Conservation (phyloP, 2,797 vertebrate species). For the Peromyscus attwateri region DNA sequence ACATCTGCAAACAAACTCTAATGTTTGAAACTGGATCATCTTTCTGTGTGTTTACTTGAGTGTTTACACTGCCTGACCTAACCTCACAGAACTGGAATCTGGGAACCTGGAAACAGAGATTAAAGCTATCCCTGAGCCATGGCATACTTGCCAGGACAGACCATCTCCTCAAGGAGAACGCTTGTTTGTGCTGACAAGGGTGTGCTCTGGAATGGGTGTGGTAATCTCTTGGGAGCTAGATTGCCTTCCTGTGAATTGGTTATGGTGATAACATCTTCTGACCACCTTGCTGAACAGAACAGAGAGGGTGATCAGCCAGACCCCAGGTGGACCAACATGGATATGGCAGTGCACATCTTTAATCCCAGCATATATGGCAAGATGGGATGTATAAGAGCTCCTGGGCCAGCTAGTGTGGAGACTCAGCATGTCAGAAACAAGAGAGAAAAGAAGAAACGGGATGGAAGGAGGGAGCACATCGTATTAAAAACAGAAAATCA, state of each 20-base stretch:
- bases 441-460: neutral
- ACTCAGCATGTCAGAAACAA: neutral
- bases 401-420: neutral
- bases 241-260: neutral
- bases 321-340: neutral
- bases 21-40: neutral
- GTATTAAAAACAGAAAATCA: neutral
- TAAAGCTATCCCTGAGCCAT: neutral
- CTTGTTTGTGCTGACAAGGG: neutral
- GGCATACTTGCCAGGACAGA: neutral
- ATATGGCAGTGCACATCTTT: neutral
- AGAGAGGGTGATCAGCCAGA: neutral
- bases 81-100: neutral
- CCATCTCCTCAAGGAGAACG: neutral
- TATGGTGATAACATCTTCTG: neutral
- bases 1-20: neutral
- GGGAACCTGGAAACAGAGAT: neutral
- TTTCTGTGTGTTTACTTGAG: neutral
- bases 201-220: neutral
- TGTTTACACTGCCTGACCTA: neutral
- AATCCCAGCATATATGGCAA: neutral
- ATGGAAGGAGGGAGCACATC: no score
- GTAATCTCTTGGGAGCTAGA: neutral
- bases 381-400: neutral
- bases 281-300: neutral